phyloP scores from a whole-genome alignment of 2,888 invertebrate species.

The Drosophila recens region DNA sequence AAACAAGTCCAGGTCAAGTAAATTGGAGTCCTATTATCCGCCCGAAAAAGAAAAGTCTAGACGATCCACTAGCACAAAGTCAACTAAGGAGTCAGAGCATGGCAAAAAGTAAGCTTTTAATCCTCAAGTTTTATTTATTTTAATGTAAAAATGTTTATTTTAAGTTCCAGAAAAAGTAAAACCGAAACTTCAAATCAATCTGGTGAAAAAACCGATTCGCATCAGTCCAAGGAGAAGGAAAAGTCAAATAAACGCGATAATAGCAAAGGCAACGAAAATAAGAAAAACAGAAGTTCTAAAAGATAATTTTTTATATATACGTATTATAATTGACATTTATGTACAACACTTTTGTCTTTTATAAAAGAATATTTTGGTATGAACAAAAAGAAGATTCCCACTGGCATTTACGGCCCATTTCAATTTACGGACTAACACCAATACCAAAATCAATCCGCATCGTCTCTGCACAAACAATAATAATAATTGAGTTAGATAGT shows the following conservation, averaged over 20 bases:
- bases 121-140: too few relatives aligned
- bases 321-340: slow-evolving; percentile 2
- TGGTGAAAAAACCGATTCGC: neutral
- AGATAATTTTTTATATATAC: neutral
- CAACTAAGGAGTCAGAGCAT: neutral
- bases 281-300: neutral
- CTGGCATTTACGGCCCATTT: slow-evolving; percentile 40
- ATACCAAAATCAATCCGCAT: slow-evolving; percentile 55
- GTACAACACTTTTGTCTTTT: neutral
- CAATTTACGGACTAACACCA: slow-evolving; percentile 46
- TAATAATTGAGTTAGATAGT: slow-evolving; percentile 76
- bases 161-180: neutral
- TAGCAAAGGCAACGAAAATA: neutral
- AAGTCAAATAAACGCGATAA: neutral
- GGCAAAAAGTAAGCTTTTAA: neutral
- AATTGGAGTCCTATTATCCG: neutral
- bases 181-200: neutral
- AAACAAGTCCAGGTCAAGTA: neutral
- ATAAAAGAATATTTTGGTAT: neutral
- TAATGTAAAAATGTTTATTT: too few relatives aligned
- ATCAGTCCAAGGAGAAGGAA: neutral
- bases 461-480: slow-evolving; percentile 60
- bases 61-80: neutral
- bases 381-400: slow-evolving; percentile 11
- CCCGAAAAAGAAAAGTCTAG: neutral